Conservation (phyloP, 2,113 vertebrate genomes). For the Procavia capensis region DNA sequence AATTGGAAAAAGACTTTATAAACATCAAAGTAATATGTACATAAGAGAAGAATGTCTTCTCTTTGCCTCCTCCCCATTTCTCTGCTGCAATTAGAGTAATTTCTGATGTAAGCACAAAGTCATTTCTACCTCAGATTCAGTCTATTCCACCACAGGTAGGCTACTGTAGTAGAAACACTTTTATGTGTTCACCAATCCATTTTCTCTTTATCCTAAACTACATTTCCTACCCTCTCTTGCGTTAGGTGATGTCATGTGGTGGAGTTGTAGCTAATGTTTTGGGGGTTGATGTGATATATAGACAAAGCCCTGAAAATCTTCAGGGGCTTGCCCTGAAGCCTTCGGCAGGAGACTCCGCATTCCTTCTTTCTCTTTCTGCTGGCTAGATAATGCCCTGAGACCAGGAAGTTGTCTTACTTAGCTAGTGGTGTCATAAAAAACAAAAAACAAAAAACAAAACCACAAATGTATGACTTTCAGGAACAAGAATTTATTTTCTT, state of each 20-base stretch:
- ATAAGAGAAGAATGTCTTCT: neutral
- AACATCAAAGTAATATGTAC: neutral
- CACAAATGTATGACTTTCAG: no score
- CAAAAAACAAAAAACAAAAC: no score
- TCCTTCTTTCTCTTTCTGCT: neutral
- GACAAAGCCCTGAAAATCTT: neutral
- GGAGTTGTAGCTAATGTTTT: neutral
- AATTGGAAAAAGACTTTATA: slow-evolving; percentile 22
- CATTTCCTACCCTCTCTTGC: neutral
- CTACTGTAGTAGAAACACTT: neutral
- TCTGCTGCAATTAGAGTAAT: slow-evolving; percentile 1
- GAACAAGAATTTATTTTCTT: no score
- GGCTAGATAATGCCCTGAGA: neutral
- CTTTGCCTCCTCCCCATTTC: slow-evolving; percentile 6
- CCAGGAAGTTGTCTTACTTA: neutral
- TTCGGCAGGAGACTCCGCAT: neutral
- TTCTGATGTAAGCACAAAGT: neutral
- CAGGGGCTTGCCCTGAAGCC: neutral
- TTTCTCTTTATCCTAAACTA: neutral
- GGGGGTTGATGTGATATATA: neutral
- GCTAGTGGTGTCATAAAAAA: no score
- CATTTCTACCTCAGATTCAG: neutral
- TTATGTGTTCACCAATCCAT: neutral
- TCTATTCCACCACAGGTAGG: neutral
- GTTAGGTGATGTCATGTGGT: neutral